phyloP scores from a whole-genome alignment of 2,797 vertebrate species.

The Tapirus indicus region DNA sequence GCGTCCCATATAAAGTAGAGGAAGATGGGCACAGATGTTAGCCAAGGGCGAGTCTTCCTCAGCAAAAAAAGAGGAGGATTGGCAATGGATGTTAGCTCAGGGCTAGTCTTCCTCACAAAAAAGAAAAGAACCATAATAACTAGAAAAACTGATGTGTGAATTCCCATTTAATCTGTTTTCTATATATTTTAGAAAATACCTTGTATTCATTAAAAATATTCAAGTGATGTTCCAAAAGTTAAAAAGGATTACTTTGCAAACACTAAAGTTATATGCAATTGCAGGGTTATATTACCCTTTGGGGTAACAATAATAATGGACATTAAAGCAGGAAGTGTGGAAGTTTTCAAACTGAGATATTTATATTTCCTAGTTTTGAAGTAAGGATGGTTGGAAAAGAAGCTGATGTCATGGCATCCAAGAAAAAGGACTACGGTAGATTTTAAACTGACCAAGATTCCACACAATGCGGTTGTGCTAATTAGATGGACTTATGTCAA shows the following conservation, averaged over 20 bases:
- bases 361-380: not conserved
- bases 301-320: not conserved
- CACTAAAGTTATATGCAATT: not conserved
- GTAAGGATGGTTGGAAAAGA: not conserved
- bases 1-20: too few species aligned
- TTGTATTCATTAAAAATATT: not conserved
- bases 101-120: too few species aligned
- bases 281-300: not conserved
- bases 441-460: not conserved
- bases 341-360: not conserved
- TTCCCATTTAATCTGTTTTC: not conserved
- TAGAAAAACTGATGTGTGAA: not conserved
- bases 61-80: too few species aligned
- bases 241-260: not conserved
- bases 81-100: too few species aligned
- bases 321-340: not conserved
- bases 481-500: not conserved
- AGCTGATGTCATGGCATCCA: not conserved
- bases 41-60: too few species aligned
- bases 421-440: not conserved
- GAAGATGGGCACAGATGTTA: too few species aligned
- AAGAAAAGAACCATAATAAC: not conserved
- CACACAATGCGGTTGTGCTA: not conserved
- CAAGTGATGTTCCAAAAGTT: not conserved
- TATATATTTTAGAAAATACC: not conserved